Base-by-base conservation (phyloP, 2,888 invertebrate species). In the Coenonympha arcania region DNA sequence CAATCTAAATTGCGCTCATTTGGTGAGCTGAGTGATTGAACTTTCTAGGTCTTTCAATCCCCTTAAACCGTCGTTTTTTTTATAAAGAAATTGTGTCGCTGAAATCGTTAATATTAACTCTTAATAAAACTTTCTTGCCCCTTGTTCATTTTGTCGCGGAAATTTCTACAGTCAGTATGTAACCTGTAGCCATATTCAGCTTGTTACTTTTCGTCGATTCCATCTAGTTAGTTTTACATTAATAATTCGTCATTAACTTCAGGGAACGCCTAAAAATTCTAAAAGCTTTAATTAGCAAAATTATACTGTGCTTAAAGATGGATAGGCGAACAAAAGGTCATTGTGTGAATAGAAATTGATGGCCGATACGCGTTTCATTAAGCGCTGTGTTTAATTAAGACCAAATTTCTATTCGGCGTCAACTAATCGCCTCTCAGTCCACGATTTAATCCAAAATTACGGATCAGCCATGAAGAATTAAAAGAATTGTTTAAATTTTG, bases 311-410 rank as follows among this genome's bases (percentile, higher is more conserved):
- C 1, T 26, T 2, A 33, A 33, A 46, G 13, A 50, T 33, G 22
- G 34, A 22, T 13, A n/a, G n/a, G n/a, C n/a, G 30, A 48, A 56
- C 51, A 58, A 56, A 51, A 52, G 44, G 26, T 43, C 45, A 41
- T 56, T 50, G 56, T 55, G 50, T 40, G 33, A 53, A 58, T 56
- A 47, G 54, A 54, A 56, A 56, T 58, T 51, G 47, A 58, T 56
- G 56, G 40, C 24, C 54, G 49, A 52, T 52, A 54, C 49, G 43
- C 37, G 46, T 47, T 50, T 43, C 36, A 52, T 50, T 57, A 49
- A 42, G 41, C 52, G 19, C 34, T 42, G 33, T 40, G 33, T 50
- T 50, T 58, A 54, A 56, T 56, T 49, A 48, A 43, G 30, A 30
- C 41, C 40, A 49, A 52, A 54, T 52, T 34, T 40, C 33, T 44